A percentile compares a stretch with the other conserved stretches of the same genome.
These are phyloP conservation scores for Lagorchestes hirsutus DNA, from an alignment of 2,797 vertebrate genomes.

Conservation along the genomic window DNA sequence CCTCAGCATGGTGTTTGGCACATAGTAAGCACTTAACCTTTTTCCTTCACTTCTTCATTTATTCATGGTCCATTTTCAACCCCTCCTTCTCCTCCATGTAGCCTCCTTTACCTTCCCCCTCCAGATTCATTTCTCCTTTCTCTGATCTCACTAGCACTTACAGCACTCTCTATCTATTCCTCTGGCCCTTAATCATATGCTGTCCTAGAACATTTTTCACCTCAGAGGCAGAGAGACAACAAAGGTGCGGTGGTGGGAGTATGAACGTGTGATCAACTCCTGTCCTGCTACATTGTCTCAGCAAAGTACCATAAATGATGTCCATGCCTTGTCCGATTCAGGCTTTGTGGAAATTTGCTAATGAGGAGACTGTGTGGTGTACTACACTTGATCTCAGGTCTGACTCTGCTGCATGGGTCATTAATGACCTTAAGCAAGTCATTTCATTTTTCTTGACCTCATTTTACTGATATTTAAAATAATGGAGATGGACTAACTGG, in stretches of 20 bases:
- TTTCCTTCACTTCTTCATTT: neutral
- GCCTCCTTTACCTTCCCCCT: neutral
- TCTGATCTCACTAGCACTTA: neutral
- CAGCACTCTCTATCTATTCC: fast-evolving
- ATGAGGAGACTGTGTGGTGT: neutral
- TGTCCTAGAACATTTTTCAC: neutral
- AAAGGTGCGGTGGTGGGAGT: neutral
- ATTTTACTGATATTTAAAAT: neutral
- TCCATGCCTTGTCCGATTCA: neutral
- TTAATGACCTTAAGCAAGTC: neutral
- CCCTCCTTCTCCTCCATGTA: neutral
- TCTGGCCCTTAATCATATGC: neutral
- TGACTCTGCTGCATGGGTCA: neutral
- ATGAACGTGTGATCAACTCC: neutral
- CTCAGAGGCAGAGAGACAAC: neutral
- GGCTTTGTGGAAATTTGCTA: neutral
- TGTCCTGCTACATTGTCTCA: neutral
- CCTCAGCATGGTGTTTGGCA: neutral
- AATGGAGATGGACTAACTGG: neutral
- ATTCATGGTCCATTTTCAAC: neutral
- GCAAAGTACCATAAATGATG: neutral
- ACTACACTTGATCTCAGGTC: neutral
- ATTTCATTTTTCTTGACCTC: neutral
- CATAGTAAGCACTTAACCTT: neutral
- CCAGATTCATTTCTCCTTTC: neutral